A percentile compares a stretch with the other conserved stretches of the same genome.
These are phyloP conservation scores for Antedon mediterranea DNA, from an alignment of 53 echinoderm and acorn worm species.

Conservation along the genomic window DNA sequence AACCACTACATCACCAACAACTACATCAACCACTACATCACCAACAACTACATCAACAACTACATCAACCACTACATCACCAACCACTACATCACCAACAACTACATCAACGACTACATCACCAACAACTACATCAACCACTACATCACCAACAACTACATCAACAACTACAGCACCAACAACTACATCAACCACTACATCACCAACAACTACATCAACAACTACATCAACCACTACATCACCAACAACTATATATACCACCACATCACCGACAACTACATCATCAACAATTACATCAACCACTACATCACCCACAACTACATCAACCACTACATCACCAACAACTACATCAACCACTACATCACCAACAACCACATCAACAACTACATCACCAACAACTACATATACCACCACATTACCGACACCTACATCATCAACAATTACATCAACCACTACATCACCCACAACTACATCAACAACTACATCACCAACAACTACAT, in stretches of 20 bases:
- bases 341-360: neutral
- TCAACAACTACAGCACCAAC: neutral
- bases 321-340: neutral
- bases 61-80: too few relatives aligned
- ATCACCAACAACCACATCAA: neutral
- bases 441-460: too few relatives aligned
- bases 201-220: too few relatives aligned
- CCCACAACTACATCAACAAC: too few relatives aligned
- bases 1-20: too few relatives aligned
- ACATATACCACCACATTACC: neutral
- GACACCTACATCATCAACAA: too few relatives aligned
- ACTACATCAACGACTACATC: too few relatives aligned
- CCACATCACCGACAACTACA: slow-evolving; percentile 2
- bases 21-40: too few relatives aligned
- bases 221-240: neutral
- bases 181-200: slow-evolving; percentile 1
- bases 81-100: too few relatives aligned
- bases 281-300: neutral
- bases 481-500: too few relatives aligned
- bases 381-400: neutral
- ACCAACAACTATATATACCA: neutral
- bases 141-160: too few relatives aligned
- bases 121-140: too few relatives aligned
- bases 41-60: slow-evolving; percentile 5
- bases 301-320: neutral